Evolutionary conservation across 2,888 invertebrate species (phyloP).

Genomic region (Drosophila falleni): DNA sequence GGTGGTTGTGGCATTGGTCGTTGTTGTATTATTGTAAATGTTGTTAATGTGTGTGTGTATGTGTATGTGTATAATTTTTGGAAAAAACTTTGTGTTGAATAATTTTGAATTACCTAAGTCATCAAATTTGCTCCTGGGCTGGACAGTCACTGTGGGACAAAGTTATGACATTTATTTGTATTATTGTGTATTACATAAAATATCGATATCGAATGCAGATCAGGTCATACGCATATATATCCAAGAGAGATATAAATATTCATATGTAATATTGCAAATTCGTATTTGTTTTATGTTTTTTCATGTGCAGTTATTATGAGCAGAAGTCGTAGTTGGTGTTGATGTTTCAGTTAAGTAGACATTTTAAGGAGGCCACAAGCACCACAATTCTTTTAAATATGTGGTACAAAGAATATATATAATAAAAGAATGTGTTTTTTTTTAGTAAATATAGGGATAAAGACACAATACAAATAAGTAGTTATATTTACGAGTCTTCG

Average conservation of each 20-base stretch:
- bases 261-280: slow-evolving; percentile 30
- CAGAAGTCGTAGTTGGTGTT: slow-evolving; percentile 19
- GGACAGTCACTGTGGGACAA: slow-evolving; percentile 88
- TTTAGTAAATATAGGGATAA: slow-evolving; percentile 6
- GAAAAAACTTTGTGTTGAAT: slow-evolving; percentile 35
- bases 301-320: slow-evolving; percentile 13
- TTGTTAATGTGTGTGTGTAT: slow-evolving; percentile 39
- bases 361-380: slow-evolving; percentile 21
- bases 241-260: slow-evolving; percentile 18
- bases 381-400: slow-evolving; percentile 20
- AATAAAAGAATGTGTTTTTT: slow-evolving; percentile 15
- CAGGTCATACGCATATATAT: slow-evolving; percentile 15
- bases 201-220: slow-evolving; percentile 38
- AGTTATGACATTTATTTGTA: slow-evolving; percentile 75
- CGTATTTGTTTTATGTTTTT: slow-evolving; percentile 6
- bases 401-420: slow-evolving; percentile 6
- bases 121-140: slow-evolving; percentile 90
- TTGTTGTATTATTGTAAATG: slow-evolving; percentile 38
- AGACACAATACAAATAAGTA: slow-evolving; percentile 18
- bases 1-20: slow-evolving; percentile 38
- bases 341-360: slow-evolving; percentile 9
- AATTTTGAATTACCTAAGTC: slow-evolving; percentile 88
- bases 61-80: slow-evolving; percentile 19
- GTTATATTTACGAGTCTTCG: slow-evolving; percentile 4
- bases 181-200: slow-evolving; percentile 67